Percentiles rank a stretch among this genome's conserved stretches.
Conservation (phyloP, 2,113 vertebrate species). For the Sander vitreus region DNA sequence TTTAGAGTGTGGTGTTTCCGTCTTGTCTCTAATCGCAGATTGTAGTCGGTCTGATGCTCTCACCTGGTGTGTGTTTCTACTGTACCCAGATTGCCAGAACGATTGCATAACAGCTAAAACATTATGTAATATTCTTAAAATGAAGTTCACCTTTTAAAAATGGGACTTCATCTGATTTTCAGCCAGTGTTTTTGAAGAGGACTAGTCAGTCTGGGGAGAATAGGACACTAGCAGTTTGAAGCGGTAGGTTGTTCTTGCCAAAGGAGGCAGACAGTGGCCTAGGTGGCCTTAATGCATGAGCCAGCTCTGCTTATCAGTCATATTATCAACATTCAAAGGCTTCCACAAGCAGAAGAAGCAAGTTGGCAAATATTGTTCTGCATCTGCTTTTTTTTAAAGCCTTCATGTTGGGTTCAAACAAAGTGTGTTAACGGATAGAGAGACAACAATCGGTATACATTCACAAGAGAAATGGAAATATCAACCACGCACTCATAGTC, state of each 20-base stretch:
- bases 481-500: not conserved
- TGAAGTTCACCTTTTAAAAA: slow-evolving; percentile 14
- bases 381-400: slow-evolving; percentile 18
- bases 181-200: slow-evolving; percentile 21
- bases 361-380: slow-evolving; percentile 20
- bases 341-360: too few relatives aligned
- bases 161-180: slow-evolving; percentile 5
- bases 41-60: not conserved
- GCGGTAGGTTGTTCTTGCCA: slow-evolving; percentile 19
- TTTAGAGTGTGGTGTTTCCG: not conserved
- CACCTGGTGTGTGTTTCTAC: not conserved
- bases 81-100: not conserved
- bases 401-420: slow-evolving; percentile 8
- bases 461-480: not conserved
- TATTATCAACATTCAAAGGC: slow-evolving; percentile 42
- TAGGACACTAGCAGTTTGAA: not conserved
- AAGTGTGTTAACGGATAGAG: not conserved
- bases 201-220: slow-evolving; percentile 3
- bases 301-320: slow-evolving; percentile 27
- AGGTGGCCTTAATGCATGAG: slow-evolving; percentile 5
- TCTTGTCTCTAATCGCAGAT: not conserved
- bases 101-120: slow-evolving; percentile 41
- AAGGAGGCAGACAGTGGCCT: slow-evolving; percentile 17
- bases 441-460: not conserved
- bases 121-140: slow-evolving; percentile 42